Evolutionary conservation across 1,140 invertebrate species (phyloP).

Genomic region (Dreissena rostriformis): DNA sequence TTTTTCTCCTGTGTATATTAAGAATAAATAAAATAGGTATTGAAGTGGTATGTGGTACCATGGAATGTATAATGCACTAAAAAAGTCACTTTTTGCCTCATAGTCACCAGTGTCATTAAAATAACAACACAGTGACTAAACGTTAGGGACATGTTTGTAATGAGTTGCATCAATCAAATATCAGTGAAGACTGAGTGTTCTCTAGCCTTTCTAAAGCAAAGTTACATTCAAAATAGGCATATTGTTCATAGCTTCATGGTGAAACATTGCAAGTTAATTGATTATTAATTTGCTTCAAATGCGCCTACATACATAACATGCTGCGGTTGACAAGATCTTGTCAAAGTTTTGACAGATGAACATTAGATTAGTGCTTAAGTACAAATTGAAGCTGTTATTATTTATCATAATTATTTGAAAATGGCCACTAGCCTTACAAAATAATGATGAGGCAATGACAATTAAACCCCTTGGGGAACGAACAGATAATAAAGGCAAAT

Average conservation of each 20-base stretch:
- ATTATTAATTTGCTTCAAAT: slow-evolving; percentile 48
- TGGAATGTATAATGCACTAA: no score
- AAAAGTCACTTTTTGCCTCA: no score
- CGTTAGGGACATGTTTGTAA: no score
- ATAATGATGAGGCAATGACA: slow-evolving; percentile 49
- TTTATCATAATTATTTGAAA: slow-evolving; percentile 50
- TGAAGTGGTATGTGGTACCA: no score
- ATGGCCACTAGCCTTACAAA: slow-evolving; percentile 32
- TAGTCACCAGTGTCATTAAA: no score
- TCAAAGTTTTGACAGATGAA: slow-evolving; percentile 36
- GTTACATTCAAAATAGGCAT: background rate
- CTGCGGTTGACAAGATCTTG: slow-evolving; percentile 36
- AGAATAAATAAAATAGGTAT: no score
- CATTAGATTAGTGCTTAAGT: slow-evolving; percentile 34
- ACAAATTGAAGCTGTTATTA: slow-evolving; percentile 36
- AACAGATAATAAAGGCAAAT: slow-evolving; percentile 14
- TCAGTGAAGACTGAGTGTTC: no score
- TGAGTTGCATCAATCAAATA: no score
- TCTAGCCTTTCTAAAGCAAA: no score
- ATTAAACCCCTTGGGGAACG: slow-evolving; percentile 23
- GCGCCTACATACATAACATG: background rate
- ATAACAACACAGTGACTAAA: no score
- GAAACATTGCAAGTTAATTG: slow-evolving; percentile 51
- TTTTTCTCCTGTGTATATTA: no score
- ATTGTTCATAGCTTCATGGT: slow-evolving; percentile 24